phyloP scores from a whole-genome alignment of 2,888 invertebrate genomes.

The Blastobasis adustella region DNA sequence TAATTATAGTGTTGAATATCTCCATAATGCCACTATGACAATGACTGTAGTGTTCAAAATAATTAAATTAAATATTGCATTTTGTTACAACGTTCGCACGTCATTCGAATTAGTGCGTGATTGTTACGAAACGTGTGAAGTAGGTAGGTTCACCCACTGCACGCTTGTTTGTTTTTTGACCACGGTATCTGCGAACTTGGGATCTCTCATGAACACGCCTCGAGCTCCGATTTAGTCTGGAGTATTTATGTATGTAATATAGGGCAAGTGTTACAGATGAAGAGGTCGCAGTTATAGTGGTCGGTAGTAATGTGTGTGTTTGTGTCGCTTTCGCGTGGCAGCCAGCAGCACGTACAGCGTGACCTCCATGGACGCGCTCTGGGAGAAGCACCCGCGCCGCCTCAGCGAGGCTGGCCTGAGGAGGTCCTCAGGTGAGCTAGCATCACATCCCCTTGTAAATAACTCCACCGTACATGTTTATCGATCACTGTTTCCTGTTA shows the following conservation, averaged over 20 bases:
- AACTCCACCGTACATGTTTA: no score
- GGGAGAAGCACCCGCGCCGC: constrained; percentile 83
- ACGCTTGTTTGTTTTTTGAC: constrained; percentile 7
- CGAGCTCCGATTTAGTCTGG: background rate
- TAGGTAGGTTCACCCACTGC: constrained; percentile 6
- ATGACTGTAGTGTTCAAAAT: background rate
- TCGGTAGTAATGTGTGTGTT: constrained; percentile 32
- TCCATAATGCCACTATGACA: constrained; percentile 1
- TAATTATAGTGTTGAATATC: constrained; percentile 2
- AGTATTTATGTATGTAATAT: background rate
- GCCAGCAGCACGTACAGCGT: constrained; percentile 76
- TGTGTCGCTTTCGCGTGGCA: constrained; percentile 67
- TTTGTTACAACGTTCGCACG: constrained; percentile 7
- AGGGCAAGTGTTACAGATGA: background rate
- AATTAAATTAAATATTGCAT: background rate
- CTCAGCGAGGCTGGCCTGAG: constrained; percentile 85
- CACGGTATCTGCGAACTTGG: constrained; percentile 7
- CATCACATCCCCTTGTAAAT: constrained; percentile 9
- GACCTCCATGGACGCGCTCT: constrained; percentile 81
- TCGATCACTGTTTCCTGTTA: no score
- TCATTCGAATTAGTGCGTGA: constrained; percentile 7
- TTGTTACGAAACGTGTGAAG: constrained; percentile 21
- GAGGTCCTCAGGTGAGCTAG: constrained; percentile 81
- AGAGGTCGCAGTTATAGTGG: constrained; percentile 6
- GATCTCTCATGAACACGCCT: background rate